Conservation (phyloP, 2,113 vertebrate genomes). For the Gnathonemus longibarbis region DNA sequence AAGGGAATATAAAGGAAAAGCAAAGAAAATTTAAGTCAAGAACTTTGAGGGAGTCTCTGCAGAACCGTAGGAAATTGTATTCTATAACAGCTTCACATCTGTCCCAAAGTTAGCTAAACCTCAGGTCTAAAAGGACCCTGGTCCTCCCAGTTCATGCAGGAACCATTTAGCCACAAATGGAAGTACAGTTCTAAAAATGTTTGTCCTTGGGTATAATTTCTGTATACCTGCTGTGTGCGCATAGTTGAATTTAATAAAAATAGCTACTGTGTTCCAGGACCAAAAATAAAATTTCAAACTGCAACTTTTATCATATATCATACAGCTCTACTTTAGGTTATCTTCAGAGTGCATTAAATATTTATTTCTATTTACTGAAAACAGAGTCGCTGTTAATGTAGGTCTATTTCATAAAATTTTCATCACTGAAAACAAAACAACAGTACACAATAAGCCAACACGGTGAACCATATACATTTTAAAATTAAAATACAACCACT, state of each 20-base stretch:
- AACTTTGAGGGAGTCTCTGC: background rate
- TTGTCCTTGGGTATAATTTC: constrained; percentile 3
- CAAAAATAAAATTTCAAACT: constrained; percentile 14
- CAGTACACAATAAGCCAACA: background rate
- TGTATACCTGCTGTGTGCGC: constrained; percentile 3
- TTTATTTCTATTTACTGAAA: background rate
- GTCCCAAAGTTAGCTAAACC: background rate
- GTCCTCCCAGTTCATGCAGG: background rate
- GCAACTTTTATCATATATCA: constrained; percentile 12
- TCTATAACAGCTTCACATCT: background rate
- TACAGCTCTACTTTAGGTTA: background rate
- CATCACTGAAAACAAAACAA: background rate
- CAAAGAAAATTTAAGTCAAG: background rate
- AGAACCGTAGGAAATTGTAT: background rate
- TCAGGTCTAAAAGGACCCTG: background rate
- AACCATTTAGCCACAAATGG: background rate
- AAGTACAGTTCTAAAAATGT: background rate
- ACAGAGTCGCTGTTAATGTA: background rate
- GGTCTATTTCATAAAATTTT: background rate
- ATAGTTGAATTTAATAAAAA: constrained; percentile 7
- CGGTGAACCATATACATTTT: background rate
- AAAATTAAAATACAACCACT: background rate
- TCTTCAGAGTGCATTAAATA: background rate
- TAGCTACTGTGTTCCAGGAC: background rate
- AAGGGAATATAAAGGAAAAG: background rate